These are phyloP conservation scores for Spizaetus ornatus DNA, from an alignment of 2,113 vertebrate species.

Conservation along the genomic window DNA sequence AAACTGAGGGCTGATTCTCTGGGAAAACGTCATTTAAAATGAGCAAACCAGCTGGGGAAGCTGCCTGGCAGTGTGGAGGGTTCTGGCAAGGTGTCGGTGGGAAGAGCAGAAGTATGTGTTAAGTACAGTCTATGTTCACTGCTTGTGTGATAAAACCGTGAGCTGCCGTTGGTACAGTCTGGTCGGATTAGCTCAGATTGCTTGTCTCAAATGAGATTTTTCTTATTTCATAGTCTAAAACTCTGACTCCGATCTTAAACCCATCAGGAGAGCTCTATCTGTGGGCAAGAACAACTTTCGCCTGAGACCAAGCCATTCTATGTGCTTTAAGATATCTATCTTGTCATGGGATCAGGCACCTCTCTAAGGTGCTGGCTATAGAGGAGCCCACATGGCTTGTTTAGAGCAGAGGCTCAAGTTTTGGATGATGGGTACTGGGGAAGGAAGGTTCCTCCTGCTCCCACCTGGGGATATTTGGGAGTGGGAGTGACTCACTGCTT, in stretches of 20 bases:
- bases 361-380: not conserved
- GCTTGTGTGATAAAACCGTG: not conserved
- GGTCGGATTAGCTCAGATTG: rapidly evolving
- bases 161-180: rapidly evolving
- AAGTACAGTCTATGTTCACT: not conserved
- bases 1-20: not conserved
- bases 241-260: not conserved
- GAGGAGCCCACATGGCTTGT: not conserved
- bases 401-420: not conserved
- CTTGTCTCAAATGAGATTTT: not conserved
- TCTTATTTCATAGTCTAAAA: not conserved
- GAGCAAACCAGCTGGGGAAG: not conserved
- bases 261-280: not conserved
- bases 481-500: not conserved
- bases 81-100: not conserved
- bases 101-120: not conserved
- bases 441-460: not conserved
- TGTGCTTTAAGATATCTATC: rapidly evolving
- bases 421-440: rapidly evolving
- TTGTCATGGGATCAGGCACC: not conserved
- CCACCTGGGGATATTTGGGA: not conserved
- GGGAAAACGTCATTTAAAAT: not conserved
- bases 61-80: not conserved
- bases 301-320: not conserved
- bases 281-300: not conserved